phyloP scores from a whole-genome alignment of 1,140 invertebrate genomes.

The Helicoverpa armigera region DNA sequence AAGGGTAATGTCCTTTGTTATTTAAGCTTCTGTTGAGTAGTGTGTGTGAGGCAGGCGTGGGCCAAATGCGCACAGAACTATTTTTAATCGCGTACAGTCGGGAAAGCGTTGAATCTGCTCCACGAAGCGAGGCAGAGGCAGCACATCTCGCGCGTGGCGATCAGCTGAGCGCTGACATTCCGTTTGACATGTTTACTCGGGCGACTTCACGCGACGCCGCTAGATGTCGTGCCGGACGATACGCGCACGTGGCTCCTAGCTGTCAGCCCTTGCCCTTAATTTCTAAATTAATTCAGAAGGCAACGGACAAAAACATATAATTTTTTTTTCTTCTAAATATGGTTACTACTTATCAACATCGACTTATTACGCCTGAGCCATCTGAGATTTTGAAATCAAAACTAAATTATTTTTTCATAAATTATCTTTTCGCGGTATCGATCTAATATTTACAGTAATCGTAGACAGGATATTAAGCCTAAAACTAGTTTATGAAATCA shows the following conservation, averaged over 20 bases:
- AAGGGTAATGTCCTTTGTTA: constrained; percentile 91
- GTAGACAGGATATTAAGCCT: too few relatives aligned
- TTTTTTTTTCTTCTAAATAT: neutral
- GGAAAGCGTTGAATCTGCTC: constrained; percentile 71
- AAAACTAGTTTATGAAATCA: too few relatives aligned
- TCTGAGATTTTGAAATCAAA: too few relatives aligned
- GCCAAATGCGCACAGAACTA: constrained; percentile 83
- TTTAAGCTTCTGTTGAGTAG: constrained; percentile 64
- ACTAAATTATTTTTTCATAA: too few relatives aligned
- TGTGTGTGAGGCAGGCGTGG: constrained; percentile 72
- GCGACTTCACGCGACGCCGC: constrained; percentile 59
- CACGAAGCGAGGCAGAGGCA: constrained; percentile 56
- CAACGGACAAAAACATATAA: neutral
- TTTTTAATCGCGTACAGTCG: constrained; percentile 78
- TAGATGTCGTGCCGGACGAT: constrained; percentile 77
- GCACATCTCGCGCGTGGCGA: constrained; percentile 70
- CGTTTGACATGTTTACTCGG: constrained; percentile 82
- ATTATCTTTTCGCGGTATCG: too few relatives aligned
- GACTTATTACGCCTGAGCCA: too few relatives aligned
- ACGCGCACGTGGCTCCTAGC: constrained; percentile 54
- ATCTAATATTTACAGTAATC: too few relatives aligned
- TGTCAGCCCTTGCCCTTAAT: constrained; percentile 41
- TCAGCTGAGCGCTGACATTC: constrained; percentile 85
- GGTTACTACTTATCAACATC: too few relatives aligned
- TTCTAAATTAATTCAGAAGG: constrained; percentile 3